Evolutionary conservation across 2,113 vertebrate species (phyloP).

Genomic region (Rhineura floridana): DNA sequence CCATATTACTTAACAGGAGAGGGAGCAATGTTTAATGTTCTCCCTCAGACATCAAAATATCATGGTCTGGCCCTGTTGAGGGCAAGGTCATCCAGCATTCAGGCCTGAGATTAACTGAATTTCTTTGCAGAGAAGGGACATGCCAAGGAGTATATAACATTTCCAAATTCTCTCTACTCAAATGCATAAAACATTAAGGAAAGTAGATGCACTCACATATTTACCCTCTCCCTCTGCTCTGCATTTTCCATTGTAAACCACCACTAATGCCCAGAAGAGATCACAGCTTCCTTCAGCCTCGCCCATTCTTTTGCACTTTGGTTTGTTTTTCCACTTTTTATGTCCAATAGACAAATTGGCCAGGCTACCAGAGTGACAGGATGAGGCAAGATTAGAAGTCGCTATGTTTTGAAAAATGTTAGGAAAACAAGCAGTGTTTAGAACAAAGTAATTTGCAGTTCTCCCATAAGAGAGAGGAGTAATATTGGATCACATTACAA

Average conservation of each 20-base stretch:
- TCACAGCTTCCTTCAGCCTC: neutral
- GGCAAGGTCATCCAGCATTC: neutral
- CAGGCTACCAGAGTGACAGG: neutral
- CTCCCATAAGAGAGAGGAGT: neutral
- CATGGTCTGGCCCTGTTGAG: neutral
- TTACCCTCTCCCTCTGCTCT: neutral
- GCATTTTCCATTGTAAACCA: neutral
- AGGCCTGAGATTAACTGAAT: neutral
- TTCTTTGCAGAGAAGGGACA: neutral
- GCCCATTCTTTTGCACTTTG: neutral
- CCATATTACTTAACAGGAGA: neutral
- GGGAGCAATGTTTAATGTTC: neutral
- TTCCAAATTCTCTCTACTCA: neutral
- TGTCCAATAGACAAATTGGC: neutral
- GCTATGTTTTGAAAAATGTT: neutral
- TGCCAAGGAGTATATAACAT: neutral
- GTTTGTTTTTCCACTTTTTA: neutral
- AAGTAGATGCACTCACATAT: neutral
- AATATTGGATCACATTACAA: neutral
- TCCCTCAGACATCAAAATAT: neutral
- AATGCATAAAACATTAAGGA: neutral
- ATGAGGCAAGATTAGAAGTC: neutral
- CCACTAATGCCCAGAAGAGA: neutral
- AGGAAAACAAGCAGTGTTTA: neutral
- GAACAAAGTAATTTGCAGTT: neutral